These are phyloP conservation scores for Paguma larvata DNA, from an alignment of 2,797 vertebrate genomes.

Conservation along the genomic window DNA sequence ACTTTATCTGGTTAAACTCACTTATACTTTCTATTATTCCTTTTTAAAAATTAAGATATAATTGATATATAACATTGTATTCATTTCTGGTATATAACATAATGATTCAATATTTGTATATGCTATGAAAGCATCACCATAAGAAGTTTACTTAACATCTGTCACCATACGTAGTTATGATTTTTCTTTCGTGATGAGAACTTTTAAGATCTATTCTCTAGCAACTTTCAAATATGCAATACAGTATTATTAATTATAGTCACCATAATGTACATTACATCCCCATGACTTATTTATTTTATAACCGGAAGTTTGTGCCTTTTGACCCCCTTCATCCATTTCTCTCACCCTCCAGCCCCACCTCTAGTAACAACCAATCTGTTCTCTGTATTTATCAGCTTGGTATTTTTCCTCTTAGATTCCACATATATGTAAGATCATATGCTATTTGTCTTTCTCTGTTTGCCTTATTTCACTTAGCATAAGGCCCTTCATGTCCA, in stretches of 20 bases:
- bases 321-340: not conserved
- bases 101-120: not conserved
- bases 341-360: not conserved
- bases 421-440: not conserved
- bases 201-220: not conserved
- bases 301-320: not conserved
- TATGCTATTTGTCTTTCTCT: not conserved
- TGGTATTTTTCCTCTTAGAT: not conserved
- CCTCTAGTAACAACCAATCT: not conserved
- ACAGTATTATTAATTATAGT: not conserved
- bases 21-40: not conserved
- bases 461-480: not conserved
- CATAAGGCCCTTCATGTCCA: not conserved
- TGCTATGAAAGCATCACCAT: not conserved
- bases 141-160: not conserved
- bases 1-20: conserved; percentile 37
- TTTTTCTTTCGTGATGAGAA: not conserved
- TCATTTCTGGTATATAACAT: not conserved
- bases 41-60: not conserved
- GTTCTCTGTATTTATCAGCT: not conserved
- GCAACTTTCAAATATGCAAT: not conserved
- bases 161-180: not conserved
- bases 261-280: not conserved
- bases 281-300: not conserved
- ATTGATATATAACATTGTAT: not conserved